A percentile compares a stretch with the other conserved stretches of the same genome.
Conservation (phyloP, 1,140 invertebrate species). For the Apis laboriosa region DNA sequence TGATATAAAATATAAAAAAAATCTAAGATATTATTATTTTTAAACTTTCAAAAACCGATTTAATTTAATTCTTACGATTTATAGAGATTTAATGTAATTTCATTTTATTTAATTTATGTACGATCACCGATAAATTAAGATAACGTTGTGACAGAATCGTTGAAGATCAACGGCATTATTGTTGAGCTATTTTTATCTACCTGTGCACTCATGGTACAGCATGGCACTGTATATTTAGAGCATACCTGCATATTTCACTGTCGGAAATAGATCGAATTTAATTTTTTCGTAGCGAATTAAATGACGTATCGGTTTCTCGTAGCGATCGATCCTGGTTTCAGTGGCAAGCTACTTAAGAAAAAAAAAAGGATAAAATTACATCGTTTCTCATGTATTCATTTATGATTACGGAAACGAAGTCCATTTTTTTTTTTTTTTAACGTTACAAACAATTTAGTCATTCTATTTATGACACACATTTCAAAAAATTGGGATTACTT, state of each 20-base stretch:
- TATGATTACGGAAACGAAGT: not conserved
- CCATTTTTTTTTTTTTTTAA: not conserved
- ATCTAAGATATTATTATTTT: too few species aligned
- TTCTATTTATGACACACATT: conserved; percentile 11
- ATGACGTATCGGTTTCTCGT: not conserved
- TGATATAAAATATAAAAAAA: not conserved
- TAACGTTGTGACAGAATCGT: not conserved
- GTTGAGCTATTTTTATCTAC: conserved; percentile 33
- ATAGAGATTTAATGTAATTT: not conserved
- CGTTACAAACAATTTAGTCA: not conserved
- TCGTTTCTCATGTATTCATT: not conserved
- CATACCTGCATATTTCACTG: conserved; percentile 23
- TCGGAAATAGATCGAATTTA: conserved; percentile 23
- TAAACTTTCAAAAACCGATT: too few species aligned
- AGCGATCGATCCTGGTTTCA: not conserved
- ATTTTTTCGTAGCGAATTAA: conserved; percentile 18
- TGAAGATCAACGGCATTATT: conserved; percentile 6
- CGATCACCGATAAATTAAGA: not conserved
- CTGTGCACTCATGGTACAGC: conserved; percentile 32
- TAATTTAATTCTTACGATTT: not conserved
- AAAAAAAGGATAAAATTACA: not conserved
- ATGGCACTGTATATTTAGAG: conserved; percentile 46
- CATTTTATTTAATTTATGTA: conserved; percentile 7
- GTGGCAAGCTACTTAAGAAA: conserved; percentile 17
- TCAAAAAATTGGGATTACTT: conserved; percentile 24